Evolutionary conservation across 2,113 vertebrate genomes (phyloP).

Genomic region (Scatophagus argus): DNA sequence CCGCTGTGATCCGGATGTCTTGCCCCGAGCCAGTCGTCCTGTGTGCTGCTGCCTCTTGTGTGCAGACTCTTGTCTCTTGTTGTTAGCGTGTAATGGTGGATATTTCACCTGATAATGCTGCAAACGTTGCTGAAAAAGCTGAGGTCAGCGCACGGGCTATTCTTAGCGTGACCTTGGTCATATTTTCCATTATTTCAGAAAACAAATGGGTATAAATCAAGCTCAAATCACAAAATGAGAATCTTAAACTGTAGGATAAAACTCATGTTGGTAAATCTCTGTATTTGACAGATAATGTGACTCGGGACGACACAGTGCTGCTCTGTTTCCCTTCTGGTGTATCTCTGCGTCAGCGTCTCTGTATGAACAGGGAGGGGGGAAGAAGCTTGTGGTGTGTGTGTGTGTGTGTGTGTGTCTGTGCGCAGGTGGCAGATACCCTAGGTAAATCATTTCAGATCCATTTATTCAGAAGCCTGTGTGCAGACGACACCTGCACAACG

Average conservation of each 20-base stretch:
- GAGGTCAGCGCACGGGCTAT: constrained; percentile 28
- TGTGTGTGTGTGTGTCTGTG: constrained; percentile 37
- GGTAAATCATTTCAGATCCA: constrained; percentile 80
- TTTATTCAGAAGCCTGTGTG: constrained; percentile 77
- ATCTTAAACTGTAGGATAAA: not conserved
- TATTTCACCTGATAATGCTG: constrained; percentile 52
- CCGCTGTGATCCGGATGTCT: constrained; percentile 72
- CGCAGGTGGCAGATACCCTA: constrained; percentile 76
- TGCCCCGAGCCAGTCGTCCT: constrained; percentile 67
- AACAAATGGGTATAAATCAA: constrained; percentile 32
- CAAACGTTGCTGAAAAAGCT: constrained; percentile 12
- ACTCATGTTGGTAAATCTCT: constrained; percentile 13
- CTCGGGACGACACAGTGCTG: constrained; percentile 36
- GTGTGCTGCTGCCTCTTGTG: constrained; percentile 43
- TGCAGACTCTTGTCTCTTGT: constrained; percentile 41
- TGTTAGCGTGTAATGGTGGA: constrained; percentile 35
- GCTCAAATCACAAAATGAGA: constrained; percentile 5
- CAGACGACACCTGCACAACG: constrained; percentile 70
- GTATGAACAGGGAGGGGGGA: constrained; percentile 34
- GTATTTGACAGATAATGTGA: constrained; percentile 42
- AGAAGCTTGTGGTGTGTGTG: constrained; percentile 24
- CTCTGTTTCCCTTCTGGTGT: constrained; percentile 40
- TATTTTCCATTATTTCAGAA: constrained; percentile 5
- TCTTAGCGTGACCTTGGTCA: constrained; percentile 24
- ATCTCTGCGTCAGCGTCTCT: constrained; percentile 58